phyloP scores from a whole-genome alignment of 2,113 vertebrate genomes.

The Chitala chitala region DNA sequence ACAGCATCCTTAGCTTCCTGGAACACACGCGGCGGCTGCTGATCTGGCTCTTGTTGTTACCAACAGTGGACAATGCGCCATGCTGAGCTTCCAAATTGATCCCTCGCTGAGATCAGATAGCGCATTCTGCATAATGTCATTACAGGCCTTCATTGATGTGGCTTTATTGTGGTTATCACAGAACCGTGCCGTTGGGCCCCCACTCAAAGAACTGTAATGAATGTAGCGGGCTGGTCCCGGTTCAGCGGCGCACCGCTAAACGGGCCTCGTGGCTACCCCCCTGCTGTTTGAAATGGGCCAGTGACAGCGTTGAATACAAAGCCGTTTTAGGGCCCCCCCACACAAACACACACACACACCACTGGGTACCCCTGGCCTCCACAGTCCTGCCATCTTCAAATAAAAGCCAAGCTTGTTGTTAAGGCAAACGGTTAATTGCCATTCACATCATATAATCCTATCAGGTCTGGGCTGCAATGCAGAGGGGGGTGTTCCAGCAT shows the following conservation, averaged over 20 bases:
- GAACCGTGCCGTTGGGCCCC: neutral
- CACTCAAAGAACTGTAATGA: neutral
- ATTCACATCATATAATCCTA: constrained; percentile 41
- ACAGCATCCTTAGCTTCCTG: neutral
- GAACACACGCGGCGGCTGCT: neutral
- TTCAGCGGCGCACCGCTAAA: constrained; percentile 39
- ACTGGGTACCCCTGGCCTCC: constrained; percentile 17
- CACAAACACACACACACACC: too few species aligned
- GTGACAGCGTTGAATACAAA: neutral
- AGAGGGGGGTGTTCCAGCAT: constrained; percentile 16
- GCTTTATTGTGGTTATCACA: neutral
- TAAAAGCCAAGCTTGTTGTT: constrained; percentile 30
- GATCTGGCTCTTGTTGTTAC: neutral
- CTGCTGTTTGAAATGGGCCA: constrained; percentile 14
- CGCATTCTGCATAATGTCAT: neutral
- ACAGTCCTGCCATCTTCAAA: neutral
- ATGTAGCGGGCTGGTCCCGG: constrained; percentile 31
- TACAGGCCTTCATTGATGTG: neutral
- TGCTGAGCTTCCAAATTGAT: neutral
- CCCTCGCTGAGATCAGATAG: neutral
- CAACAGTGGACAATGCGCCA: neutral
- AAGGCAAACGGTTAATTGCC: constrained; percentile 29
- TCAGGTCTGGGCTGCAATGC: constrained; percentile 36
- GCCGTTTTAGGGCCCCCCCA: constrained; percentile 18
- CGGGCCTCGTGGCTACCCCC: constrained; percentile 40